Base-by-base conservation (phyloP, 2,888 invertebrate genomes). In the Hypomecis punctinalis region DNA sequence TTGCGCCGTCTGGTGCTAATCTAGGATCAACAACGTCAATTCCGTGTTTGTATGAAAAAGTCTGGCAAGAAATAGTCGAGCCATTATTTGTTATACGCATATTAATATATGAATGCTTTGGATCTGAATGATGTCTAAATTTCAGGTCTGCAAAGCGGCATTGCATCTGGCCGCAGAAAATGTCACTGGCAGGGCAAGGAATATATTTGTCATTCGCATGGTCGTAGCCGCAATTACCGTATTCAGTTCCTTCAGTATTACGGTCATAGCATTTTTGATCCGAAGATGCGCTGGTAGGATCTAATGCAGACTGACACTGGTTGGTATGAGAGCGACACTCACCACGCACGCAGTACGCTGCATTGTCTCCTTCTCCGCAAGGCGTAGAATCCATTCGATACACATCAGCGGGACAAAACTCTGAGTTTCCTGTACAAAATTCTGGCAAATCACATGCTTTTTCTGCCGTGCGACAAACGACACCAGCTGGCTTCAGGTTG, bases 171-270 rank as follows among this genome's bases (percentile, higher is more conserved):
- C 99, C 99, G 90, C 99, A 99, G 67, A 95, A 88, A 0, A 96
- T 94, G 88, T 99, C 95, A 59, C 58, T 73, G 0, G 93, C 84
- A 3, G 93, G 88, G 81, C 99, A 99, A 63, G 94, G 94, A 43
- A 93, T 90, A 89, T 95, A 99, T 8, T 94, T 94, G 66, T 96
- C 94, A 55, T 95, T 95, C 0, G 96, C 83, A 51, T 97, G 95
- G 85, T 97, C 95, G 87, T 97, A 98, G 42, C 99, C 99, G 88
- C 99, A 99, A 89, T 99, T 99, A n/a, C 99, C 99, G 80, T 96
- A 95, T 66, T 90, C 94, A 76, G 94, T 95, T 0, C 98, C 98
- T 74, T 96, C 96, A 0, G 93, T 94, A 82, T 99, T 99, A 93
- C 72, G 95, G 55, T 94, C 93, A 83, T 98, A 99, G 81, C 99